Conservation (phyloP, 1,140 invertebrate genomes). For the Penaeus chinensis region DNA sequence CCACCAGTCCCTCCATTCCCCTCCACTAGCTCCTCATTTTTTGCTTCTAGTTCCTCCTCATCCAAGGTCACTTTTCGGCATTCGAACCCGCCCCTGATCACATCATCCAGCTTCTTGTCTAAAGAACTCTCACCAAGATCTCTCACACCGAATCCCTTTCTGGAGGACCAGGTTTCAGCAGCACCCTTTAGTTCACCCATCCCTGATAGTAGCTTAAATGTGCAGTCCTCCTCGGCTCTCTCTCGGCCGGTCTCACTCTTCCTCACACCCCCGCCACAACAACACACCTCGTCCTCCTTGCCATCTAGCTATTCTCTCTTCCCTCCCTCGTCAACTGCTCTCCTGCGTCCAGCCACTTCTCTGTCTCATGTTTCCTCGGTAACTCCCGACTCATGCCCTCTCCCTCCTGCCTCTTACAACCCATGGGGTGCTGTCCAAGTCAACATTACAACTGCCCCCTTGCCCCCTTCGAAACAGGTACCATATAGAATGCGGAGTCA, state of each 20-base stretch:
- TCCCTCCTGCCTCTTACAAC: slow-evolving; percentile 37
- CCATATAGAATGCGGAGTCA: neutral
- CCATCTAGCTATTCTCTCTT: slow-evolving; percentile 20
- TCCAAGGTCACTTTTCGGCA: slow-evolving; percentile 28
- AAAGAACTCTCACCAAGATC: neutral
- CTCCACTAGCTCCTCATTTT: slow-evolving; percentile 61
- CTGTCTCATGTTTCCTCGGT: slow-evolving; percentile 41
- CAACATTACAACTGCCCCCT: slow-evolving; percentile 35
- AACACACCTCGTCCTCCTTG: slow-evolving; percentile 9
- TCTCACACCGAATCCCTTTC: slow-evolving; percentile 10
- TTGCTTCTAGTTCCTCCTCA: slow-evolving; percentile 63
- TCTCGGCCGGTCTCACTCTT: slow-evolving; percentile 33
- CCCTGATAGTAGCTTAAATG: neutral
- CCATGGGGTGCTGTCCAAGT: slow-evolving; percentile 56
- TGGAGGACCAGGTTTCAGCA: neutral
- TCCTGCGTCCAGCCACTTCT: slow-evolving; percentile 63
- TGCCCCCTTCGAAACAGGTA: slow-evolving; percentile 27
- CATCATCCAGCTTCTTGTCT: neutral
- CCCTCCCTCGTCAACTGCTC: slow-evolving; percentile 42
- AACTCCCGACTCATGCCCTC: slow-evolving; percentile 34
- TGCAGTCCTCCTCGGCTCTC: neutral
- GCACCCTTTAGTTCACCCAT: neutral
- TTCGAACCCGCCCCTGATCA: slow-evolving; percentile 34
- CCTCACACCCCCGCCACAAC: neutral
- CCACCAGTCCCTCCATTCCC: slow-evolving; percentile 60